Conservation (phyloP, 2,797 vertebrate genomes). For the Cossypha caffra region DNA sequence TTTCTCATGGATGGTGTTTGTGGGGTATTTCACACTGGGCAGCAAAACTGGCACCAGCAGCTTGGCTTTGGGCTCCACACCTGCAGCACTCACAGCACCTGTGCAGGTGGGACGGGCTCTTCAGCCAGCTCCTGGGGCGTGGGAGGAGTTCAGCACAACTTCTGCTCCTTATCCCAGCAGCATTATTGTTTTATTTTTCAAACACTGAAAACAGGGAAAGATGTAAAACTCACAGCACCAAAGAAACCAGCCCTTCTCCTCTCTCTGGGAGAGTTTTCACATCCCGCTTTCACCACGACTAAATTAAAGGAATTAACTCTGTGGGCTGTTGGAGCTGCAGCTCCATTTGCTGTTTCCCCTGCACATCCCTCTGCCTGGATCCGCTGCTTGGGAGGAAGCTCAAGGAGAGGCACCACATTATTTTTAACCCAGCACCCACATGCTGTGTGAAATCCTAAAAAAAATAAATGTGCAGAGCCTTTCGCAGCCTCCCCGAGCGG, state of each 20-base stretch:
- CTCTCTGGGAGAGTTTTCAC: not conserved
- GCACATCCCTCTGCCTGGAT: not conserved
- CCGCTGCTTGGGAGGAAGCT: not conserved
- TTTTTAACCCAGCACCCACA: slow-evolving; percentile 46
- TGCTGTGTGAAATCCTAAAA: not conserved
- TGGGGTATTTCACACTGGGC: not conserved
- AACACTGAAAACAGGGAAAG: not conserved
- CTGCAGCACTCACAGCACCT: accelerated
- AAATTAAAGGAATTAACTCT: not conserved
- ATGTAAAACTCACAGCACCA: not conserved
- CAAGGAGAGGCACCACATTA: slow-evolving; percentile 24
- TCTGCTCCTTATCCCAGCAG: not conserved
- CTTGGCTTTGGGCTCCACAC: not conserved
- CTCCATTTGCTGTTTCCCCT: not conserved
- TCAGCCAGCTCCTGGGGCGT: accelerated
- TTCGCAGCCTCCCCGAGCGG: not conserved
- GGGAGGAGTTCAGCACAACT: not conserved
- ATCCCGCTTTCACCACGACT: not conserved
- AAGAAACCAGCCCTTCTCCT: not conserved
- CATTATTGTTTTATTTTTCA: accelerated
- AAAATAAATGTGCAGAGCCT: not conserved
- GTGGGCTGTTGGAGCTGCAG: not conserved
- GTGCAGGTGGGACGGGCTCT: not conserved
- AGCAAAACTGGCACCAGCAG: not conserved
- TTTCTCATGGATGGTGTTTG: not conserved